Evolutionary conservation across 2,888 invertebrate species (phyloP).

Genomic region (Xylocampa areola): DNA sequence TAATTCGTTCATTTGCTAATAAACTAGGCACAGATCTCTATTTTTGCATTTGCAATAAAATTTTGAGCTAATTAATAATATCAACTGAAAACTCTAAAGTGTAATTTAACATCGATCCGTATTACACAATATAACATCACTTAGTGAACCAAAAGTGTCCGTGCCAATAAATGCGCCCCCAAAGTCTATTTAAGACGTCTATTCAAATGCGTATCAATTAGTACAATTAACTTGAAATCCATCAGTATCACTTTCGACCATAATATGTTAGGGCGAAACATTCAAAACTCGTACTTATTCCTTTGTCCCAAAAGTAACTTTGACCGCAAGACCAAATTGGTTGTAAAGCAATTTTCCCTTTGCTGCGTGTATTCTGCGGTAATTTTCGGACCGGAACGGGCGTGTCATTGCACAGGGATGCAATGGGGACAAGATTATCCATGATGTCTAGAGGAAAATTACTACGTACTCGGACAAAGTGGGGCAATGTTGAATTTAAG

Average conservation of each 20-base stretch:
- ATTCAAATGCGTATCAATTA: conserved; percentile 52
- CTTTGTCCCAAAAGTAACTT: conserved; percentile 27
- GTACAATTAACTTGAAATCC: conserved; percentile 48
- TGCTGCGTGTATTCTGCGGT: conserved; percentile 38
- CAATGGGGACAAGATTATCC: conserved; percentile 58
- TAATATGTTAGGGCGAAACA: conserved; percentile 8
- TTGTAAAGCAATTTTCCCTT: conserved; percentile 39
- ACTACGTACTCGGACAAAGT: conserved; percentile 43
- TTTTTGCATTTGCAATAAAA: too few relatives aligned
- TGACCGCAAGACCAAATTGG: conserved; percentile 39
- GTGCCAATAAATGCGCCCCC: conserved; percentile 39
- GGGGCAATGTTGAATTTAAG: conserved; percentile 8
- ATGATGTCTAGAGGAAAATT: conserved; percentile 68
- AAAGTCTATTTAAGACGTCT: conserved; percentile 41
- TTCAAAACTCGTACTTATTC: conserved; percentile 42
- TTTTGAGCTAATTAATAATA: not conserved
- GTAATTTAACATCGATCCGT: too few relatives aligned
- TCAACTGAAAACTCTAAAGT: not conserved
- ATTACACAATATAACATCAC: not conserved
- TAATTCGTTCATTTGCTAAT: not conserved
- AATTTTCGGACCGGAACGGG: conserved; percentile 46
- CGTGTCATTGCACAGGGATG: conserved; percentile 49
- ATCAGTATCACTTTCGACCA: conserved; percentile 46
- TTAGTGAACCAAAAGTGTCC: conserved; percentile 18
- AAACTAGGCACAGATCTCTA: too few relatives aligned